phyloP scores from a whole-genome alignment of 2,888 invertebrate species.

The Drosophila mulleri region DNA sequence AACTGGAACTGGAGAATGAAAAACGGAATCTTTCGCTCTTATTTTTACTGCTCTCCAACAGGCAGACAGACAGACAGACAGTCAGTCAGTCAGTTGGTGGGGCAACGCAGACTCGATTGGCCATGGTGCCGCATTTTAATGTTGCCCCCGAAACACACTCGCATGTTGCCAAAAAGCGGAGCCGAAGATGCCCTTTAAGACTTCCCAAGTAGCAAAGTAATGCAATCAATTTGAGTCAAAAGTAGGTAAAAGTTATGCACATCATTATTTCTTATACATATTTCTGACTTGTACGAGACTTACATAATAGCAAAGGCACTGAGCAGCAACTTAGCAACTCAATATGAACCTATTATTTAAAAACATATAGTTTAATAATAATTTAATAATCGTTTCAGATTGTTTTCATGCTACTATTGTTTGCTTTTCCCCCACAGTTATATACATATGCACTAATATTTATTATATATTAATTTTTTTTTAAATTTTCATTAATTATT shows the following conservation, averaged over 20 bases:
- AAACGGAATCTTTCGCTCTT: conserved; percentile 18
- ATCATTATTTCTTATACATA: not conserved
- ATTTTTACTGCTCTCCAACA: conserved; percentile 14
- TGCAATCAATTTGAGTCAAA: not conserved
- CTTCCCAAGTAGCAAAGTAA: not conserved
- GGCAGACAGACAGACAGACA: conserved; percentile 28
- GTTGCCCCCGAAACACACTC: conserved; percentile 30
- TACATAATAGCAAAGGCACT: too few species aligned
- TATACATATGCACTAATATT: too few species aligned
- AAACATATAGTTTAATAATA: too few species aligned
- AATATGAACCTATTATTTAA: too few species aligned
- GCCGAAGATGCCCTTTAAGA: conserved; percentile 9
- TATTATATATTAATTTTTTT: too few species aligned
- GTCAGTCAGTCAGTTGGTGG: conserved; percentile 41
- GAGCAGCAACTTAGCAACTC: too few species aligned
- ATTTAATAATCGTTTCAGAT: too few species aligned
- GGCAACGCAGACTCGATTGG: conserved; percentile 29
- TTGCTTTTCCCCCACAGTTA: too few species aligned
- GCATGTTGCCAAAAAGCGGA: not conserved
- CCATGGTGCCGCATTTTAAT: conserved; percentile 55
- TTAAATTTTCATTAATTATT: too few species aligned
- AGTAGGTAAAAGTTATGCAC: not conserved
- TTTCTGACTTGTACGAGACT: too few species aligned
- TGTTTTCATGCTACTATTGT: too few species aligned
- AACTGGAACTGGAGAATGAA: conserved; percentile 62